Evolutionary conservation across 2,797 vertebrate genomes (phyloP), one percentile per base, ranked within the genome.

Genomic region (Falco cherrug): DNA sequence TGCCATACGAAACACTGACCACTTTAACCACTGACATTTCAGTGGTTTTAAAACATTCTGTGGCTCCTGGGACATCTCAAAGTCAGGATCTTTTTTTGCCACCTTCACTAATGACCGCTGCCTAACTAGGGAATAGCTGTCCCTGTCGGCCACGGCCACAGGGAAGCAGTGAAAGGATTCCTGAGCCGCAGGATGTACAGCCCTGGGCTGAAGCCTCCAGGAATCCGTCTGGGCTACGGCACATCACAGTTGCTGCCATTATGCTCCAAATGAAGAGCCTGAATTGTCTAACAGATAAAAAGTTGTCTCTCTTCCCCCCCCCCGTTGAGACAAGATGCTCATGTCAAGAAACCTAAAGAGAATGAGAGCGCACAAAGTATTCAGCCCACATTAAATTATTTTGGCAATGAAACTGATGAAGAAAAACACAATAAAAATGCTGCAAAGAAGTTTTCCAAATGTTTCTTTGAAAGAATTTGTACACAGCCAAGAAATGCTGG

Each of bases 391-490:
- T 26, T n/a, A 71, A 95, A 85, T 90, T 92, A 82, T 84, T 95
- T 61, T 98, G 95, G 95, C 91, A 95, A 82, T 5, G 10, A 86
- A 95, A 88, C 51, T n/a, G 48, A 71, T 50, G 81, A 90, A 95
- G 63, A 83, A 94, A 96, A 96, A 82, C 65, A 85, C 74, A 76
- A 93, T 68, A 93, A 92, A 96, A 94, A 84, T 20, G 15, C 70
- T 95, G 67, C 90, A 81, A 93, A 92, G 53, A 90, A 75, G 59
- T 77, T 96, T 84, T 84, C 92, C 90, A 96, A 97, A 95, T 80
- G 84, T 79, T 95, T 87, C 79, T 97, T 93, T 93, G 87, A 93
- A 96, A 96, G 69, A 96, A 92, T 93, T 60, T 93, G 90, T 89
- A 81, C 28, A 64, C 35, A 39, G 95, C 89, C 89, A 95, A 94